Base-by-base conservation (phyloP, 1,140 invertebrate genomes). In the Lepidurus apus region DNA sequence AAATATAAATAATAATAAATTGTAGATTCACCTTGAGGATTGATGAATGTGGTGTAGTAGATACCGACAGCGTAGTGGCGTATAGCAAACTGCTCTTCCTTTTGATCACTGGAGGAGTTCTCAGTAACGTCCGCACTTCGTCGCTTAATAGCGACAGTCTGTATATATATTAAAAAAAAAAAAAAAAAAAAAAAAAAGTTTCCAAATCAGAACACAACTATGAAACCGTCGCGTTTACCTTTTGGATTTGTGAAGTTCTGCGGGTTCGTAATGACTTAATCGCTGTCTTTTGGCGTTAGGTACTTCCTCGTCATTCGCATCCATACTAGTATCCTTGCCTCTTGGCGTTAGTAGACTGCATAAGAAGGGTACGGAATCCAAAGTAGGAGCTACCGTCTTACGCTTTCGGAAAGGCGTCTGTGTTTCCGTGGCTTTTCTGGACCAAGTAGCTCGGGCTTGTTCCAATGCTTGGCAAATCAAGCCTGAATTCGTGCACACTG, bases 381-480 rank as follows among this genome's bases (percentile, higher is more conserved):
- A 65, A 13, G 53, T 65, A 1, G 53, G 53, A 7, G 53, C 53
- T 0, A 21, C 53, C 7, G 53, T 17, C 45, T 79, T 79, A 21
- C 78, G 74, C 7, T 73, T 21, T 10, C 78, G 26, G 42, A 79
- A 75, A 7, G 78, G 78, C n/a, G 78, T 79, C 21, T 79, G 78
- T n/a, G 73, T 9, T n/a, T 45, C 78, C 11, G 10, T 7, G 42
- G 45, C 43, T 45, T 79, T 74, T 10, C 43, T 45, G n/a, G 45
- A 26, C 81, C 81, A 81, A 13, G 78, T 81, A 21, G 76, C 75
- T 7, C 80, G 53, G 6, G 79, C 75, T 74, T 80, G 77, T 42
- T 80, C 77, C 42, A 80, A n/a, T 8, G 74, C 77, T 8, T 74
- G 74, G 47, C 78, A 78, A 45, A 81, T 79, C 11, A 80, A 80